Percentiles rank a stretch among this genome's conserved stretches.
phyloP scores from a whole-genome alignment of 2,113 vertebrate species.

The Oreochromis spilurus region DNA sequence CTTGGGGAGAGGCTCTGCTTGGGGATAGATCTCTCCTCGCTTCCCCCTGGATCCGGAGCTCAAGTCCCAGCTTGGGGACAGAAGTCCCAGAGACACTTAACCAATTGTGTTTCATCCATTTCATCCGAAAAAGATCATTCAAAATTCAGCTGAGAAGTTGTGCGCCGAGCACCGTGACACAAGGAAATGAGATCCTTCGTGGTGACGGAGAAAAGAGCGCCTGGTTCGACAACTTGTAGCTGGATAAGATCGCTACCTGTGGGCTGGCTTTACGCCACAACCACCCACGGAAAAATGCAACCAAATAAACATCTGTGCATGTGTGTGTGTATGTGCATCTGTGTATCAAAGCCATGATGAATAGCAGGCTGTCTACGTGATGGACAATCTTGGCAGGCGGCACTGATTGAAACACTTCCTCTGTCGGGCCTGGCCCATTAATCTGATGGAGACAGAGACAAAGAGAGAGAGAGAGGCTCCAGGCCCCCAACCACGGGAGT shows the following conservation, averaged over 20 bases:
- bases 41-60: constrained; percentile 11
- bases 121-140: constrained; percentile 70
- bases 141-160: constrained; percentile 66
- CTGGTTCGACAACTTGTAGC: constrained; percentile 35
- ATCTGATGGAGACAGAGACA: constrained; percentile 70
- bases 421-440: constrained; percentile 73
- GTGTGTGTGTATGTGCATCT: constrained; percentile 10
- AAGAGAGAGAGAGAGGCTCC: constrained; percentile 38
- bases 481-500: constrained; percentile 53
- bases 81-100: constrained; percentile 67
- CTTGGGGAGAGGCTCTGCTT: constrained; percentile 47
- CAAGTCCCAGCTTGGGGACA: constrained; percentile 63
- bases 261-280: constrained; percentile 16
- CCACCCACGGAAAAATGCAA: neutral
- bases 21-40: constrained; percentile 46
- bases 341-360: constrained; percentile 63
- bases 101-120: constrained; percentile 69
- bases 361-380: constrained; percentile 73
- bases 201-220: neutral
- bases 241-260: constrained; percentile 44
- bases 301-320: constrained; percentile 60
- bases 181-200: constrained; percentile 4
- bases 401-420: constrained; percentile 79
- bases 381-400: constrained; percentile 74
- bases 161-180: constrained; percentile 19